Conservation (phyloP, 2,797 vertebrate genomes). For the Cyprinodon diabolis region DNA sequence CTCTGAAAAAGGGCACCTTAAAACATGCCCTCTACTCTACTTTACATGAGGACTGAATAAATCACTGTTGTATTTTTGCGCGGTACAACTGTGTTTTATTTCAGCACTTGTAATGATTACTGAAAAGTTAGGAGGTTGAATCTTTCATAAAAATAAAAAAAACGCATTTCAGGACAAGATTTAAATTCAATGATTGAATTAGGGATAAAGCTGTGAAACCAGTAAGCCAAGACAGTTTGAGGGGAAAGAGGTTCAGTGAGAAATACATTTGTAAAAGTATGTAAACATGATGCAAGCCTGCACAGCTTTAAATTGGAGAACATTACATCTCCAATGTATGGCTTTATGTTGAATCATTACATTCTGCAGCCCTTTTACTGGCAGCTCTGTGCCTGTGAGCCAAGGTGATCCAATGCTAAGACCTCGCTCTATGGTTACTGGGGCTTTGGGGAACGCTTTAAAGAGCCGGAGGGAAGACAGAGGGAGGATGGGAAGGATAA, state of each 20-base stretch:
- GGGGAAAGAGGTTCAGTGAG: background rate
- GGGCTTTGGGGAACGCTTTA: slow-evolving; percentile 51
- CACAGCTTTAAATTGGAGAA: no score
- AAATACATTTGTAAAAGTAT: background rate
- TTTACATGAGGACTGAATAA: background rate
- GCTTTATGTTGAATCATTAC: slow-evolving; percentile 46
- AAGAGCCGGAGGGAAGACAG: background rate
- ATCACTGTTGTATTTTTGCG: no score
- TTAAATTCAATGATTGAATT: background rate
- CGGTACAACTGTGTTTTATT: background rate
- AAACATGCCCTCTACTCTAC: background rate
- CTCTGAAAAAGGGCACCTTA: no score
- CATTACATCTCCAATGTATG: slow-evolving; percentile 24
- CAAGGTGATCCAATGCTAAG: slow-evolving; percentile 53
- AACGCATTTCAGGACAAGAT: background rate
- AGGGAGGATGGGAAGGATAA: slow-evolving; percentile 24
- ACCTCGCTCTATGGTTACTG: slow-evolving; percentile 71
- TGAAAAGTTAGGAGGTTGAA: background rate
- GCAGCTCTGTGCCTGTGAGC: slow-evolving; percentile 46
- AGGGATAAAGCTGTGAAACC: background rate
- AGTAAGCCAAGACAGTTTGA: background rate
- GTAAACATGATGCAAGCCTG: background rate
- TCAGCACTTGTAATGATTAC: background rate
- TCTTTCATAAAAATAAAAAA: background rate
- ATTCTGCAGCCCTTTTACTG: slow-evolving; percentile 2